Conservation (phyloP, 1,140 invertebrate genomes). For the Hyposmocoma kahamanoa region DNA sequence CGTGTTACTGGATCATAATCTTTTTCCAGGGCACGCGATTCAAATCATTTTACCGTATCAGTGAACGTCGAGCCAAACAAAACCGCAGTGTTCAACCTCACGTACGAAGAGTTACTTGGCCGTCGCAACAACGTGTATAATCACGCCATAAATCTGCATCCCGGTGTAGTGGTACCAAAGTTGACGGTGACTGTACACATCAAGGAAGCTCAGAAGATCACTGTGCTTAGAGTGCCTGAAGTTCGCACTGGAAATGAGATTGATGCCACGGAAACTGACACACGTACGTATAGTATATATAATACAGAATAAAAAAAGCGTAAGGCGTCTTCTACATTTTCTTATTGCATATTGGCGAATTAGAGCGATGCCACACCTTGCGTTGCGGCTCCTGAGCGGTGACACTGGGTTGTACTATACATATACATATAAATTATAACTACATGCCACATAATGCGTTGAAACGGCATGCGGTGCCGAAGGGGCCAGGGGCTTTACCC, state of each 20-base stretch:
- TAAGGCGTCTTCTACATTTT: too few relatives aligned
- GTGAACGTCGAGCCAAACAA: constrained; percentile 76
- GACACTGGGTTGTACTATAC: too few relatives aligned
- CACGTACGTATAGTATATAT: constrained; percentile 48
- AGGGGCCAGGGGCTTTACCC: too few relatives aligned
- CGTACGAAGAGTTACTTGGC: constrained; percentile 78
- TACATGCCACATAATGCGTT: too few relatives aligned
- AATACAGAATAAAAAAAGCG: too few relatives aligned
- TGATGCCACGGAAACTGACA: constrained; percentile 62
- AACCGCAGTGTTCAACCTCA: constrained; percentile 77
- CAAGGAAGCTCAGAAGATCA: constrained; percentile 74
- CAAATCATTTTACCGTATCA: constrained; percentile 76
- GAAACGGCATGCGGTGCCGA: too few relatives aligned
- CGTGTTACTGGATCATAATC: too few relatives aligned
- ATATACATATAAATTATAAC: too few relatives aligned
- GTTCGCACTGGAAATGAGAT: constrained; percentile 76
- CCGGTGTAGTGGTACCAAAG: constrained; percentile 74
- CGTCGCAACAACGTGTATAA: constrained; percentile 76
- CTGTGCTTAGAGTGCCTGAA: constrained; percentile 73
- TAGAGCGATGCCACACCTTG: too few relatives aligned
- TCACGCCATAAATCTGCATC: constrained; percentile 77
- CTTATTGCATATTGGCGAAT: too few relatives aligned
- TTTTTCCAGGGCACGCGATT: constrained; percentile 75
- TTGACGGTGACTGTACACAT: constrained; percentile 76
- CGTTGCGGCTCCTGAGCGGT: too few relatives aligned